phyloP scores from a whole-genome alignment of 1,140 invertebrate genomes.

The Mylabris phalerata region DNA sequence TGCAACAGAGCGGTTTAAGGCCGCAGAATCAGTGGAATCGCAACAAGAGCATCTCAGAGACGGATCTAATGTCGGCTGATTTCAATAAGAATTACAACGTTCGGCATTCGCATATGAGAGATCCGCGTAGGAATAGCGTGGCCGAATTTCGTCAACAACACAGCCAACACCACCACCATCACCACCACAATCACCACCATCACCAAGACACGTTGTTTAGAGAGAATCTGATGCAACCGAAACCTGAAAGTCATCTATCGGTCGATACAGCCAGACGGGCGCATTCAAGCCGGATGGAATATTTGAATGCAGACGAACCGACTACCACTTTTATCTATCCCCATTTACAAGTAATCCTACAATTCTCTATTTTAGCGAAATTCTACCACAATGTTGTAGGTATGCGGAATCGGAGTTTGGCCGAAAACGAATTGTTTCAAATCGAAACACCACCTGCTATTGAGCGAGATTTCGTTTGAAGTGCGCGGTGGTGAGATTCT shows the following conservation, averaged over 20 bases:
- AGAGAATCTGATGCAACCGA: conserved; percentile 34
- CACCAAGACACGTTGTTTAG: no score
- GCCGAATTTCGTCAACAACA: conserved; percentile 56
- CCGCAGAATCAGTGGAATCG: conserved; percentile 49
- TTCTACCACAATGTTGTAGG: conserved; percentile 37
- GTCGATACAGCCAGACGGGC: conserved; percentile 44
- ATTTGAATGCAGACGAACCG: conserved; percentile 44
- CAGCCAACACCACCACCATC: neutral
- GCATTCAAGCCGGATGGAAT: conserved; percentile 47
- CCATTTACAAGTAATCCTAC: conserved; percentile 51
- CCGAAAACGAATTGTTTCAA: conserved; percentile 35
- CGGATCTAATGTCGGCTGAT: conserved; percentile 62
- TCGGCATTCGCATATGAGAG: conserved; percentile 40
- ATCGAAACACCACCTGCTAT: conserved; percentile 39
- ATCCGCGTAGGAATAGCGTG: conserved; percentile 56
- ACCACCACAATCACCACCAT: conserved; percentile 29
- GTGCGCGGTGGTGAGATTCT: conserved; percentile 84
- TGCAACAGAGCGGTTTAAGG: conserved; percentile 52
- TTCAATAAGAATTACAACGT: conserved; percentile 29
- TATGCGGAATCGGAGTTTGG: conserved; percentile 39
- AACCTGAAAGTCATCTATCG: conserved; percentile 52
- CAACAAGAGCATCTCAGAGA: conserved; percentile 64
- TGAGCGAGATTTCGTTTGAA: conserved; percentile 72
- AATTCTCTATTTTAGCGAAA: neutral
- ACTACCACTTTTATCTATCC: conserved; percentile 53